Base-by-base conservation (phyloP, 2,797 vertebrate genomes). In the Sebastes jordani region DNA sequence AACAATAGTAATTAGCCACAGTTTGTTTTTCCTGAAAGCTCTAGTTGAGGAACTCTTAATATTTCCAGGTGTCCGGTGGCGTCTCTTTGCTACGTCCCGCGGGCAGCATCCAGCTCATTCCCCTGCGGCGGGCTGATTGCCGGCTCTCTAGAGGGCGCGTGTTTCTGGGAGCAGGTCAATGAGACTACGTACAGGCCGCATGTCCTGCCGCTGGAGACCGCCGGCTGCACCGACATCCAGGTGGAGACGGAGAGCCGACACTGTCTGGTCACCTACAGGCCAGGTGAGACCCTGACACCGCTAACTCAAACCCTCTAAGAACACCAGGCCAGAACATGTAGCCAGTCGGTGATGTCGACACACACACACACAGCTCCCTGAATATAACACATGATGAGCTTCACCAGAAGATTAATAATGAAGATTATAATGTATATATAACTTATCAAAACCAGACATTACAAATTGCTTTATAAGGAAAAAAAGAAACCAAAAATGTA, bases 201-300 rank as follows among this genome's bases (percentile, higher is more conserved):
- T 16, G 13, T 95, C 36, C 93, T 99, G 46, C 97, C 96, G 0
- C 92, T 98, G 88, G 98, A 99, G 83, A 82, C 95, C 0, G 95
- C 97, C 0, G 97, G 97, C 73, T 99, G 96, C 89, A 96, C 96
- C 0, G 97, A 99, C 85, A 96, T 99, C 71, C 98, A 99, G 63
- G 97, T 97, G 6, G 98, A 99, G 93, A 90, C 95, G n/a, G 95
- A 84, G 83, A 99, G 96, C 11, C 93, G 97, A 2, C 98, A 98
- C 93, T 99, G 98, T 85, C 96, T 99, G 4, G 97, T 98, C 20
- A 99, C 97, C 0, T 99, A 98, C 87, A 94, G 98, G 84, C 98
- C 98, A 9, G 96, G 98, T 99, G 87, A 36, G 96, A 32, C 2
- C 8, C 20, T 0, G 54, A 36, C 11, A 1, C n/a, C 3, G 1